phyloP scores from a whole-genome alignment of 1,140 invertebrate species.

The Helicoverpa zea region DNA sequence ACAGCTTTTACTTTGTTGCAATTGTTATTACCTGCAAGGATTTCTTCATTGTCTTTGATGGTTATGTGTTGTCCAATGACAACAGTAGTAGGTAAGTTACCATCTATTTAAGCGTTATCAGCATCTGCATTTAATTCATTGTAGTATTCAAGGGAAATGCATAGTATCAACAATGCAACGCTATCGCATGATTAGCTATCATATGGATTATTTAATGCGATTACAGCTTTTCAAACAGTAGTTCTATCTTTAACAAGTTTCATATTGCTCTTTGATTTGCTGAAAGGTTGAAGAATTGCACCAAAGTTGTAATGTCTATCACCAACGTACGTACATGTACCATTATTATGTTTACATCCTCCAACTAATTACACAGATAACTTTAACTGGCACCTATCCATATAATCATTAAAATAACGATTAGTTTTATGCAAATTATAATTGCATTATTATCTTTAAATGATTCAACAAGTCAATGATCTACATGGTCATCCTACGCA shows the following conservation, averaged over 20 bases:
- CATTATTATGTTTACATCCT: too few species aligned
- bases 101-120: too few species aligned
- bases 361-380: background rate
- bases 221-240: background rate
- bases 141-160: too few species aligned
- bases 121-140: too few species aligned
- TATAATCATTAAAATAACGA: too few species aligned
- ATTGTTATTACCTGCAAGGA: background rate
- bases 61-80: too few species aligned
- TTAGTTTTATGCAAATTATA: background rate
- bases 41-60: too few species aligned
- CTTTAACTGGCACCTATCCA: too few species aligned
- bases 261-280: too few species aligned
- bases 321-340: too few species aligned
- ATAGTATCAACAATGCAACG: background rate
- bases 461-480: background rate
- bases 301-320: background rate
- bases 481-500: conserved; percentile 1
- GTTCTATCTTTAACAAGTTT: background rate
- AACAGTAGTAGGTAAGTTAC: too few species aligned
- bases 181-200: background rate
- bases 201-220: conserved; percentile 14
- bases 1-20: background rate
- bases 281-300: background rate
- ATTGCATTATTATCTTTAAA: conserved; percentile 10